These are phyloP conservation scores for Chrysemys picta DNA, from an alignment of 2,113 vertebrate species.

Conservation along the genomic window DNA sequence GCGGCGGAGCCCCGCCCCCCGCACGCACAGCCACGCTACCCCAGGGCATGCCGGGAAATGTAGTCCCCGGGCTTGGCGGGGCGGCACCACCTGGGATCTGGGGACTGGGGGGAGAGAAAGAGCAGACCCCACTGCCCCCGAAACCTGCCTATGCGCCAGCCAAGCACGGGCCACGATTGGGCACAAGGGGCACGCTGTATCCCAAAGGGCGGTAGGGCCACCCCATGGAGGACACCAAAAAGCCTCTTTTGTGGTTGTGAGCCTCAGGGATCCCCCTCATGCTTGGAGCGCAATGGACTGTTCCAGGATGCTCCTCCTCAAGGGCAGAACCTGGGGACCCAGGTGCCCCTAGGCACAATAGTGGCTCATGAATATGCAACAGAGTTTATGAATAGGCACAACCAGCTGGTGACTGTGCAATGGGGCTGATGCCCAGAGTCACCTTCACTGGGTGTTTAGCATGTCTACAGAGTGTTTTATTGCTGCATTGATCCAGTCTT, in stretches of 20 bases:
- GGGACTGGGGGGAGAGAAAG: neutral
- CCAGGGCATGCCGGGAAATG: conserved; percentile 58
- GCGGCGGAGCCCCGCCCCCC: conserved; percentile 46
- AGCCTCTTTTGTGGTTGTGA: neutral
- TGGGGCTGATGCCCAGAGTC: too few species aligned
- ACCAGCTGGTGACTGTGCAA: too few species aligned
- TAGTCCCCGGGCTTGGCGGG: conserved; percentile 8
- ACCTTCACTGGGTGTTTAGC: too few species aligned
- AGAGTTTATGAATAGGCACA: too few species aligned
- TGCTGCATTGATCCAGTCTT: too few species aligned
- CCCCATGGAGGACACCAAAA: neutral
- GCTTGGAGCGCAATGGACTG: neutral
- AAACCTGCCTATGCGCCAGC: neutral
- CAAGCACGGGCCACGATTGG: neutral
- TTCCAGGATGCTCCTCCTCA: neutral
- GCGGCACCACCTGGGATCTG: neutral
- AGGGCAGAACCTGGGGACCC: too few species aligned
- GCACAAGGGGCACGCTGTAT: neutral
- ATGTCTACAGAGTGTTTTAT: too few species aligned
- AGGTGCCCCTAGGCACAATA: too few species aligned
- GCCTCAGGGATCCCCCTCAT: neutral
- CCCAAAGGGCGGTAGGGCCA: neutral
- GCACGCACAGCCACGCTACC: neutral
- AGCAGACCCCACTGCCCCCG: rapidly evolving
- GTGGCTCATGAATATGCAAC: too few species aligned